These are phyloP conservation scores for Rhodinocichla rosea DNA, from an alignment of 2,113 vertebrate species.

Conservation along the genomic window DNA sequence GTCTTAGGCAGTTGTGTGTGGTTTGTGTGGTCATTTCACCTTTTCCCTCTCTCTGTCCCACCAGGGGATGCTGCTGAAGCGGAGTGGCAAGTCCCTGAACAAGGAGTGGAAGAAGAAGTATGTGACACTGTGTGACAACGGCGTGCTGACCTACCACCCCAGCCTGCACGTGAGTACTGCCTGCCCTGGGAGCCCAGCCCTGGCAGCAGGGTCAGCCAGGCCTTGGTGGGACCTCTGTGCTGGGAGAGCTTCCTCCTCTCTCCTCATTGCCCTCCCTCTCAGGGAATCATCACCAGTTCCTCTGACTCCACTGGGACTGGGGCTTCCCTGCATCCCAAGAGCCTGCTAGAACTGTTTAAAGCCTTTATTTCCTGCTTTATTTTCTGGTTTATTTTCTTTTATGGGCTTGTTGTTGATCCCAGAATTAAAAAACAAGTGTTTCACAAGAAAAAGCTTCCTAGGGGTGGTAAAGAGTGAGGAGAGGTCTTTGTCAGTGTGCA, in stretches of 20 bases:
- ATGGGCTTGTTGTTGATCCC: not conserved
- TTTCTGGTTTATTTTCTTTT: not conserved
- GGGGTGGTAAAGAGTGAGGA: not conserved
- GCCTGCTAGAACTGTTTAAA: not conserved
- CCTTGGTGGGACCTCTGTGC: not conserved
- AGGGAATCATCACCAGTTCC: not conserved
- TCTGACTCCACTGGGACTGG: not conserved
- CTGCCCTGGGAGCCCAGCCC: accelerated
- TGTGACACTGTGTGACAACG: conserved; percentile 93
- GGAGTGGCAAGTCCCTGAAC: conserved; percentile 93
- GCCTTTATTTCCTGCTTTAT: not conserved
- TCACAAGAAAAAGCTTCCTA: not conserved
- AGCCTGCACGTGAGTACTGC: conserved; percentile 87
- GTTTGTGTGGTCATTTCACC: not conserved
- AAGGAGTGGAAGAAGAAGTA: conserved; percentile 99
- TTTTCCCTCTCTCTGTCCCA: not conserved
- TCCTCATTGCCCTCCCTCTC: not conserved
- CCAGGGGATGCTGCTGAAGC: conserved; percentile 93
- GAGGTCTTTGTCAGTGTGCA: not conserved
- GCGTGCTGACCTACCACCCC: conserved; percentile 94
- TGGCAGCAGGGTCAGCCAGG: accelerated
- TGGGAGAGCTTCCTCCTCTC: not conserved
- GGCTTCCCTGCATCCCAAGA: not conserved
- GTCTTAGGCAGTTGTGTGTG: not conserved
- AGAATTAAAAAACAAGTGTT: not conserved